Evolutionary conservation across 2,888 invertebrate species (phyloP), one percentile per base, ranked within the genome.

Genomic region (Chrysolina oricalcia): DNA sequence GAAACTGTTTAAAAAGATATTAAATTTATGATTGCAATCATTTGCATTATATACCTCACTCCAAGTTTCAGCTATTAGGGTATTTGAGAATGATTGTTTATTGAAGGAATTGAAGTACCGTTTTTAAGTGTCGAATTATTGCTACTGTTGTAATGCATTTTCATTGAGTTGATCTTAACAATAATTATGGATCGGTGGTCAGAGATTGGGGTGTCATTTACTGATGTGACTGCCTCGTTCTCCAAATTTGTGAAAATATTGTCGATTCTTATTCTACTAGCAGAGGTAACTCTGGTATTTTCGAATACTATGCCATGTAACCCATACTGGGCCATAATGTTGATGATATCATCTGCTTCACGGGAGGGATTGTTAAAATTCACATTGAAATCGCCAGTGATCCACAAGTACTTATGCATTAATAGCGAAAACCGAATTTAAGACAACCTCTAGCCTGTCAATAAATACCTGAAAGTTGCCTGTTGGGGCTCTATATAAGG

Each of bases 121-220:
- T 64, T 40, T 64, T 64, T 64, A 40, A 41, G n/a, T 64, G n/a
- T n/a, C 11, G 13, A 11, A 41, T 41, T 64, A 17, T 40, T 64
- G n/a, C 40, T n/a, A 64, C 64, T 64, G 41, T 15, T 64, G n/a
- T 23, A 40, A 41, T 64, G 64, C 40, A 64, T 41, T n/a, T 41
- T 13, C 27, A 40, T 41, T 40, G 64, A 64, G n/a, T 41, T 41
- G 19, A 64, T 64, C 41, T 41, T n/a, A n/a, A n/a, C 27, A 64
- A 17, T 27, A 64, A 64, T 64, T 64, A 64, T 41, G 64, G 64
- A 64, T 64, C 64, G 17, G 40, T n/a, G n/a, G n/a, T n/a, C n/a
- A n/a, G n/a, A n/a, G n/a, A n/a, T n/a, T n/a, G n/a, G n/a, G n/a
- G n/a, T n/a, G n/a, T n/a, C n/a, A n/a, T n/a, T n/a, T n/a, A n/a